These are phyloP conservation scores for Drosophila lacicola DNA, from an alignment of 2,888 invertebrate species.

Conservation along the genomic window DNA sequence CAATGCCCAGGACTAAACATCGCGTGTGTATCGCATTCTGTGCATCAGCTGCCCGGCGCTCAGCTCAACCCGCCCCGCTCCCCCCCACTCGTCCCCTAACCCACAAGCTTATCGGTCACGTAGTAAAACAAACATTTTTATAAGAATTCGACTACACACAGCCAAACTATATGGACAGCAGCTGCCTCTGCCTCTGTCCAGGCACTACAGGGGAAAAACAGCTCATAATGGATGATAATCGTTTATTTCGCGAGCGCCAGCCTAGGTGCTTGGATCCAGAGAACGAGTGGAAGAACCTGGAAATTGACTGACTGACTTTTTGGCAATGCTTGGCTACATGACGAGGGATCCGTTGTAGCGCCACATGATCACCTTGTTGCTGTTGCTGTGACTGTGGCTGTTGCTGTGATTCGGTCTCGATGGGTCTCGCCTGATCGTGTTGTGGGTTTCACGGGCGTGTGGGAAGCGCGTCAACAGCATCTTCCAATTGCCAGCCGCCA, in stretches of 20 bases:
- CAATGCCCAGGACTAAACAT: slow-evolving; percentile 51
- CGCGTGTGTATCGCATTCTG: slow-evolving; percentile 76
- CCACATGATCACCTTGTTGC: slow-evolving; percentile 66
- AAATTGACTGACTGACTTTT: slow-evolving; percentile 28
- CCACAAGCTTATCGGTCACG: slow-evolving; percentile 81
- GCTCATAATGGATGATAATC: slow-evolving; percentile 84
- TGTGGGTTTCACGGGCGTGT: slow-evolving; percentile 40
- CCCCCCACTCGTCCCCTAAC: not conserved
- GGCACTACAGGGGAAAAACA: slow-evolving; percentile 53
- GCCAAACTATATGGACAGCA: slow-evolving; percentile 41
- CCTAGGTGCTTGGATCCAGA: not conserved
- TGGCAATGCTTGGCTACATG: slow-evolving; percentile 38
- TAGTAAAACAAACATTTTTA: slow-evolving; percentile 85
- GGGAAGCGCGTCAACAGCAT: slow-evolving; percentile 66
- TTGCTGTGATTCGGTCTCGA: slow-evolving; percentile 33
- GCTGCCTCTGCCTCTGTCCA: slow-evolving; percentile 7
- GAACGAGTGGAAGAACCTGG: slow-evolving; percentile 1
- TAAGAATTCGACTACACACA: slow-evolving; percentile 53
- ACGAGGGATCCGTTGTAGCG: slow-evolving; percentile 62
- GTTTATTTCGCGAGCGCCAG: slow-evolving; percentile 65
- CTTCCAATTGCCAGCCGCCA: slow-evolving; percentile 30
- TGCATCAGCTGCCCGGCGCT: slow-evolving; percentile 71
- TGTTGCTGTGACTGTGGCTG: slow-evolving; percentile 16
- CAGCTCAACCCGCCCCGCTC: not conserved
- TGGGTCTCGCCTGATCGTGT: slow-evolving; percentile 20